A percentile compares a stretch with the other conserved stretches of the same genome.
Conservation (phyloP, 2,797 vertebrate genomes). For the Falco concolor region DNA sequence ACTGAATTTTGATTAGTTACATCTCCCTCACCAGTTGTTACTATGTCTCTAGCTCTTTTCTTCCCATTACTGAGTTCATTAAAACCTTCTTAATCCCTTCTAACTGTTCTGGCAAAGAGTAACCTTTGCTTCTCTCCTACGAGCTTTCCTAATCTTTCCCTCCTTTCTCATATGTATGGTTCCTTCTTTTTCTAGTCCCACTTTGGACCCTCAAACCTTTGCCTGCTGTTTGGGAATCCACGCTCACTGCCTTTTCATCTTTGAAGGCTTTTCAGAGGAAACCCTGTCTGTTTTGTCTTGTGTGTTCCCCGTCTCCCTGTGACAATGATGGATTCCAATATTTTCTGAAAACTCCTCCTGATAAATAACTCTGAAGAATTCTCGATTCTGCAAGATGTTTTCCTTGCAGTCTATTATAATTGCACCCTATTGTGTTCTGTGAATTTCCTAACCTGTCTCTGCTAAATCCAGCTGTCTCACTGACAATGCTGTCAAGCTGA, state of each 20-base stretch:
- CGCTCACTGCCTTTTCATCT: neutral
- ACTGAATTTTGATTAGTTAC: constrained; percentile 21
- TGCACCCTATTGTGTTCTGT: neutral
- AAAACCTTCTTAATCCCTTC: neutral
- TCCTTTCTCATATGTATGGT: neutral
- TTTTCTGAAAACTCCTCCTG: neutral
- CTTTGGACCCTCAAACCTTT: neutral
- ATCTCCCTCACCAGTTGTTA: neutral
- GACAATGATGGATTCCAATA: neutral
- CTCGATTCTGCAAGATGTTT: neutral
- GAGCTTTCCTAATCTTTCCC: neutral
- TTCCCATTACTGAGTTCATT: neutral
- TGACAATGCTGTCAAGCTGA: neutral
- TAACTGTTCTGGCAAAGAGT: neutral
- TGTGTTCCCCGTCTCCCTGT: neutral
- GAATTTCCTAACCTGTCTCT: neutral
- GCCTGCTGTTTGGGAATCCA: neutral
- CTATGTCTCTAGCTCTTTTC: neutral
- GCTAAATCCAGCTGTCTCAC: neutral
- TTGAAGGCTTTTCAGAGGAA: neutral
- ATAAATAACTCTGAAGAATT: neutral
- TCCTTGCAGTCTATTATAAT: neutral
- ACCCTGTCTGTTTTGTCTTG: neutral
- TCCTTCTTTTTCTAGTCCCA: neutral
- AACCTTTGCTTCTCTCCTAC: neutral